Conservation (phyloP, 1,140 invertebrate genomes). For the Marisa cornuarietis region DNA sequence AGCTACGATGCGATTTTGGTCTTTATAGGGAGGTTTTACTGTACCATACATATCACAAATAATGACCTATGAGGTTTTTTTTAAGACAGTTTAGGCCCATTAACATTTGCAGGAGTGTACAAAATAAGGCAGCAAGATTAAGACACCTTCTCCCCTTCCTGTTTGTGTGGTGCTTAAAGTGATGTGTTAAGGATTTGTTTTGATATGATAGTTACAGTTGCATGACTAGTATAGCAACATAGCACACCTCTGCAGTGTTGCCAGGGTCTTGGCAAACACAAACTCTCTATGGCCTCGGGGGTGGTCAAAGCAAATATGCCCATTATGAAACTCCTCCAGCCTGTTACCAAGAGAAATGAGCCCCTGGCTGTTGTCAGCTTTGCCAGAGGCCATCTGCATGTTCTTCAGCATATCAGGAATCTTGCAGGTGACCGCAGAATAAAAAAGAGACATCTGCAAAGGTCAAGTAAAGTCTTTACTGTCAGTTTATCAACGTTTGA, state of each 20-base stretch:
- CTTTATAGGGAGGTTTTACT: too few species aligned
- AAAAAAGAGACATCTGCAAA: conserved; percentile 2
- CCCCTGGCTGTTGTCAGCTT: background rate
- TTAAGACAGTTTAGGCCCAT: too few species aligned
- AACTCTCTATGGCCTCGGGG: conserved; percentile 18
- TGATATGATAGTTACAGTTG: too few species aligned
- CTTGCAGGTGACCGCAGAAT: background rate
- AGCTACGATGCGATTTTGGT: too few species aligned
- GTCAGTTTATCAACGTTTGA: too few species aligned
- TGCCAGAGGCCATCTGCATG: background rate
- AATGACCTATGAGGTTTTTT: too few species aligned
- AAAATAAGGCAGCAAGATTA: too few species aligned
- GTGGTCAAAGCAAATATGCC: conserved; percentile 15
- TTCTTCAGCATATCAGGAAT: conserved; percentile 19
- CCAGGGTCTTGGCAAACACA: conserved; percentile 19
- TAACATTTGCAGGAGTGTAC: too few species aligned
- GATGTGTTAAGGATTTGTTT: too few species aligned
- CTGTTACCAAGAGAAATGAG: conserved; percentile 16
- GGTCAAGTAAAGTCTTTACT: background rate
- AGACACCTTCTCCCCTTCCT: too few species aligned
- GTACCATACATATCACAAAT: too few species aligned
- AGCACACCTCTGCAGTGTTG: conserved; percentile 13
- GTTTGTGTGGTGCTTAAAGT: background rate
- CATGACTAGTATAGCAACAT: background rate
- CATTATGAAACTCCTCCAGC: background rate